Base-by-base conservation (phyloP, 2,888 invertebrate genomes). In the Eupithecia abbreviata region DNA sequence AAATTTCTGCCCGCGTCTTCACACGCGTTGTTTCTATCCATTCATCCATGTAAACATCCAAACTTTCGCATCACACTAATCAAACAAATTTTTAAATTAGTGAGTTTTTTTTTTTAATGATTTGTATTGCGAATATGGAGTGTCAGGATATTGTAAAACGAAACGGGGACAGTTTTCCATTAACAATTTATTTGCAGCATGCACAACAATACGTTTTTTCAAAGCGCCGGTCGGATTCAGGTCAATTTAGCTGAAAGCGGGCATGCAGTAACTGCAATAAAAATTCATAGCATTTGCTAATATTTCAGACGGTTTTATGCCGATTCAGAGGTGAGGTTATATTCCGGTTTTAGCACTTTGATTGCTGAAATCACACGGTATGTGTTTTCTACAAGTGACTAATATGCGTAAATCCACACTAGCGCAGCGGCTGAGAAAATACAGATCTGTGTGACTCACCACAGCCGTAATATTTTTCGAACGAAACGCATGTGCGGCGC, bases 231-330 rank as follows among this genome's bases (percentile, higher is more conserved):
- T 58, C 30, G 30, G 30, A 62, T 62, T 62, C 62, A 62, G 62
- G 62, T 62, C 62, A 66, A 41, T 45, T 65, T 7, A 41, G 12
- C 18, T 42, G 41, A 65, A 72, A 65, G 65, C 41, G 15, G 49
- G 47, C 65, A 41, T 72, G 65, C 72, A 72, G 65, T 72, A 65
- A 41, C 49, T 47, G 72, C 65, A 49, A 72, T 72, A 72, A 72
- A 72, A 49, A 62, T 30, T 62, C 62, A 62, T 62, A 30, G 62
- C 12, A 62, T 10, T 4, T 18, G 47, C 66, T 65, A 72, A 72
- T 72, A 65, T 47, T 72, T 66, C 65, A 72, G 58, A 45, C 65
- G 10, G 45, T 5, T 68, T 41, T 45, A 68, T 51, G 67, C 68
- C 43, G 18, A 62, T 62, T 30, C 62, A 62, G 62, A 62, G 18